Base-by-base conservation (phyloP, 2,888 invertebrate genomes). In the Watsonalla cultraria region DNA sequence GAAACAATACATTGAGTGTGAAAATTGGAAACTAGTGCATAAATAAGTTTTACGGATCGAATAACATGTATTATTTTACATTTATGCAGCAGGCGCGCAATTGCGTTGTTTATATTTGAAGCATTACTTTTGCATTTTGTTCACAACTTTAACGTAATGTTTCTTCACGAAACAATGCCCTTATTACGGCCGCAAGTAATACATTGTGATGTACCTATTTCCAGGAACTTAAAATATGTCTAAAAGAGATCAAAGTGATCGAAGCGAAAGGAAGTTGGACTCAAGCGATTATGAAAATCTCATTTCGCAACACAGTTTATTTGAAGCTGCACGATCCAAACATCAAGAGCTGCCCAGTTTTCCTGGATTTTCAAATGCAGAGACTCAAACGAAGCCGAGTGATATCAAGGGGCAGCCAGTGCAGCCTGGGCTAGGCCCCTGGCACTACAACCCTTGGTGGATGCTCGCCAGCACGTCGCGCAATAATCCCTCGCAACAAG, bases 401-500 rank as follows among this genome's bases (percentile, higher is more conserved):
- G 91, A 91, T 63, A 68, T 90, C 53, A 87, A 89, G 66, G 80
- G 79, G 54, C 89, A 87, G 63, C 58, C 81, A 15, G 80, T 80
- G 33, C 90, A 90, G 53, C 70, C 88, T 35, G 82, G 84, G 42
- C 65, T 91, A 51, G 88, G 90, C 42, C 76, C 91, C 54, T 91
- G 91, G 91, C 91, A 90, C 61, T 91, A 91, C 64, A 91, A 91
- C 56, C 91, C 91, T 34, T 91, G 91, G 91, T 91, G 91, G 91
- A 91, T 91, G 91, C 77, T 91, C 37, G 91, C 91, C 15, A 83
- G 91, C 60, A 91, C 91, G 4, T 91, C 91, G 7, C 78, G 90
- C 48, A 86, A 80, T 70, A 78, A 86, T 52, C 86, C 88, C 5
- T 82, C 87, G 0, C 90, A 90, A 60, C 88, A 90, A 60, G 90